A percentile compares a stretch with the other conserved stretches of the same genome.
Evolutionary conservation across 2,113 vertebrate genomes (phyloP).

Genomic region (Prionailurus viverrinus): DNA sequence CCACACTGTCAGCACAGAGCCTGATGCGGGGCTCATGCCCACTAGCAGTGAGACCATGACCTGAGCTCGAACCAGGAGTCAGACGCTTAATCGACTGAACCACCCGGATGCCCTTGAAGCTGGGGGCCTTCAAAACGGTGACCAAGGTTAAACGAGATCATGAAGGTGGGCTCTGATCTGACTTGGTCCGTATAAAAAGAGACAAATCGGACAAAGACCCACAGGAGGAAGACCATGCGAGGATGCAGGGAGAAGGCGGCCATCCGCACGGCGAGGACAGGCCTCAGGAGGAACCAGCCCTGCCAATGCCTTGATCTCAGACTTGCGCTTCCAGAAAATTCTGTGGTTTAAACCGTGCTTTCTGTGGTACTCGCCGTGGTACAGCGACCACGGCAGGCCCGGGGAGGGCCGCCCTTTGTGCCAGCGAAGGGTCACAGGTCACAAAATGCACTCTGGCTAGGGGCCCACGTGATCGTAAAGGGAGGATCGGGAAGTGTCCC

Average conservation of each 20-base stretch:
- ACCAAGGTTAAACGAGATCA: not conserved
- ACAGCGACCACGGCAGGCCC: fast-evolving
- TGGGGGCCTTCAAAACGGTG: not conserved
- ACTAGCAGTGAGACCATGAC: no score
- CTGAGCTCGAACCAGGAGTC: no score
- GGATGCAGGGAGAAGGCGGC: not conserved
- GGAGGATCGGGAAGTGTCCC: no score
- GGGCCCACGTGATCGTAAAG: not conserved
- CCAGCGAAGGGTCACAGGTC: fast-evolving
- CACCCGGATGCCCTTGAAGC: no score
- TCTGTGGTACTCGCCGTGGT: not conserved
- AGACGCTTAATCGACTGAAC: no score
- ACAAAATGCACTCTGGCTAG: fast-evolving
- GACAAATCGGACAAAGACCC: not conserved
- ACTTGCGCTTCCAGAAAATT: not conserved
- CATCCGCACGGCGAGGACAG: not conserved
- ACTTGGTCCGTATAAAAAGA: not conserved
- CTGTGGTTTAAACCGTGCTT: not conserved
- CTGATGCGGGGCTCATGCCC: no score
- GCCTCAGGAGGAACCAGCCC: not conserved
- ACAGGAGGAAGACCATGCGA: no score
- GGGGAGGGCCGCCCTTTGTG: fast-evolving
- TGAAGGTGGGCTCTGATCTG: not conserved
- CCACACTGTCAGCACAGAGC: no score
- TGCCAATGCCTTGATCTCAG: not conserved